These are phyloP conservation scores for Stercorarius parasiticus DNA, from an alignment of 2,113 vertebrate genomes.

Conservation along the genomic window DNA sequence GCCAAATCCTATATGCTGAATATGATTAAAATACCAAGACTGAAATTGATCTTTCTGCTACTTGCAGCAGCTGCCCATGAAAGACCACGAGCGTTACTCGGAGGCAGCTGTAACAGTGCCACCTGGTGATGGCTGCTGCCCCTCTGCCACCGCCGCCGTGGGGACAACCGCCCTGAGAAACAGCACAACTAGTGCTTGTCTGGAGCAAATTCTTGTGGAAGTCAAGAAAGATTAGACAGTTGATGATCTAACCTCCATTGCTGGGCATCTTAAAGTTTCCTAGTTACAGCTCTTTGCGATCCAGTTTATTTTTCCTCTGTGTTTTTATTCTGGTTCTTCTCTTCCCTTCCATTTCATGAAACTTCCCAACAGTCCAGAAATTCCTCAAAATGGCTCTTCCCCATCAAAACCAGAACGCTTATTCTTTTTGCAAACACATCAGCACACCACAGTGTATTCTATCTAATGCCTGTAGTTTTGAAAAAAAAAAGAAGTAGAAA, in stretches of 20 bases:
- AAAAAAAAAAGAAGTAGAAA: background rate
- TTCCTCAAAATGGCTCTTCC: background rate
- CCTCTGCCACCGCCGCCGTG: background rate
- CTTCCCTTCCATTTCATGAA: background rate
- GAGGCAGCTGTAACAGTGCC: background rate
- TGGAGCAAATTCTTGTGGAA: background rate
- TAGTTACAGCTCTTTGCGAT: background rate
- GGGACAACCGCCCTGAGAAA: background rate
- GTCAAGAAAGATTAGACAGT: background rate
- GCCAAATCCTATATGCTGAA: background rate
- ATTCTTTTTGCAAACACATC: background rate
- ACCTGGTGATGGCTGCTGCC: background rate
- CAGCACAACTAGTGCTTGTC: background rate
- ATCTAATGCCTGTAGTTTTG: background rate
- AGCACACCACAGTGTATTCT: background rate
- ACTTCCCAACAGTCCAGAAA: background rate
- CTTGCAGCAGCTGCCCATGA: background rate
- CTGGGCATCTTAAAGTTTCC: background rate
- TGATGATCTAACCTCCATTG: background rate
- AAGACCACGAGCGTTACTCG: fast-evolving
- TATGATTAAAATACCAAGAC: background rate
- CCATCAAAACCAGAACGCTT: background rate
- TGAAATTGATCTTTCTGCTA: background rate
- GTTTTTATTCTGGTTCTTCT: background rate
- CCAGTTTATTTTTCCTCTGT: background rate